Percentiles rank a stretch among this genome's conserved stretches.
Conservation (phyloP, 37 sponge, comb jelly and placozoan species). For the Mnemiopsis leidyi region DNA sequence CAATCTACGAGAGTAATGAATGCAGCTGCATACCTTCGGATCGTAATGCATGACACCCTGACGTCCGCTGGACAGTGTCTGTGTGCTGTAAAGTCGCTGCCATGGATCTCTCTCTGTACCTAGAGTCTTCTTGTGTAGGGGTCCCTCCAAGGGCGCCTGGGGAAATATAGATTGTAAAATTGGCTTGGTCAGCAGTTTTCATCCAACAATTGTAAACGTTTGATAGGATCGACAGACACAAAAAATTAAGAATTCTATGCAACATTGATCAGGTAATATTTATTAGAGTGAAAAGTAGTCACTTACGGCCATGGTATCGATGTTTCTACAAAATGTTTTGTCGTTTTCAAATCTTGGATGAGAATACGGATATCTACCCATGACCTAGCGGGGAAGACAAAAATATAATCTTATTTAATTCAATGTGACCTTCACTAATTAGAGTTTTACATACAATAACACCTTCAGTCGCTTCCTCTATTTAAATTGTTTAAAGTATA, state of each 20-base stretch:
- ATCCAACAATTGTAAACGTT: too few species aligned
- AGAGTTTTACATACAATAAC: too few species aligned
- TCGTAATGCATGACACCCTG: slow-evolving; percentile 76
- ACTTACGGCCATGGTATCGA: not conserved
- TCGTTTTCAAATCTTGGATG: slow-evolving; percentile 53
- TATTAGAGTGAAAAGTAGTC: not conserved
- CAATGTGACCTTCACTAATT: too few species aligned
- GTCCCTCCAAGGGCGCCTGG: not conserved
- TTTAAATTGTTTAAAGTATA: not conserved
- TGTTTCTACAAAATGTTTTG: slow-evolving; percentile 13
- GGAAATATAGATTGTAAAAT: not conserved
- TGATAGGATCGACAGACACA: not conserved
- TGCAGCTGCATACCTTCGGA: slow-evolving; percentile 71
- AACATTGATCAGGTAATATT: too few species aligned
- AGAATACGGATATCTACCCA: slow-evolving; percentile 36
- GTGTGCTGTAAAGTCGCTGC: slow-evolving; percentile 76
- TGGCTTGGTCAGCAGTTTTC: too few species aligned
- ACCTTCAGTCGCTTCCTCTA: too few species aligned
- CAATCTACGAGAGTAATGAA: not conserved
- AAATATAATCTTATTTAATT: not conserved
- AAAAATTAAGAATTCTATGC: not conserved
- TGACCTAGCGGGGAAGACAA: not conserved
- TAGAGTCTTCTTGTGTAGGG: slow-evolving; percentile 5
- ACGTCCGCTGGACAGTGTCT: slow-evolving; percentile 79
- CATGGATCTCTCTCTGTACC: slow-evolving; percentile 67